These are phyloP conservation scores for Melanotaenia maccullochi DNA, from an alignment of 2,797 vertebrate species.

Conservation along the genomic window DNA sequence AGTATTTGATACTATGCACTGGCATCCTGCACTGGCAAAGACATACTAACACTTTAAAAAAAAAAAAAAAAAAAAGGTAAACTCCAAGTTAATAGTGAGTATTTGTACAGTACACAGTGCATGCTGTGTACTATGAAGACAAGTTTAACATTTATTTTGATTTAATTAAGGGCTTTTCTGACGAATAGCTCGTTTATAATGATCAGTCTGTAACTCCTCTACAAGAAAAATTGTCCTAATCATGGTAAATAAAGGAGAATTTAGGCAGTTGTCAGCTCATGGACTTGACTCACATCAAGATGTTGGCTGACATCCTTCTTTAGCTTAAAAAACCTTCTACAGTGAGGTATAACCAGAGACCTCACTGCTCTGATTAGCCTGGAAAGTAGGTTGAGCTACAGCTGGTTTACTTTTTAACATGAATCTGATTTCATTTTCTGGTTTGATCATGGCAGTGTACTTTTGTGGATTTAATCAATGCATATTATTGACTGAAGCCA, in stretches of 20 bases:
- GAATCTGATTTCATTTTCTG: not conserved
- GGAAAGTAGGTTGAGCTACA: not conserved
- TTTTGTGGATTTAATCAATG: not conserved
- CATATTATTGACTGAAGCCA: not conserved
- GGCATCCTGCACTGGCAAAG: not conserved
- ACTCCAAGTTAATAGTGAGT: not conserved
- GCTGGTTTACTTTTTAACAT: not conserved
- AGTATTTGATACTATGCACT: not conserved
- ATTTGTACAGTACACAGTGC: not conserved
- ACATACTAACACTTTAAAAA: not conserved
- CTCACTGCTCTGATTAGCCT: not conserved
- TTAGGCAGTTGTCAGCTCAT: not conserved
- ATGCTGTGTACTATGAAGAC: not conserved
- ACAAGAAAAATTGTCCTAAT: not conserved
- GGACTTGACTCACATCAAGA: not conserved
- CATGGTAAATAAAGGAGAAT: not conserved
- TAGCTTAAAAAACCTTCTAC: not conserved
- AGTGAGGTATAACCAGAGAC: not conserved
- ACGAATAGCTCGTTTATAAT: not conserved
- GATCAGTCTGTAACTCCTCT: not conserved
- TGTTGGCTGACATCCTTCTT: not conserved
- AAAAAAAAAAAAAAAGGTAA: not conserved
- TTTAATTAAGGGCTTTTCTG: not conserved
- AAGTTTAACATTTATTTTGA: not conserved
- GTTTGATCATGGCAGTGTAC: not conserved